Base-by-base conservation (phyloP, 1,140 invertebrate species). In the Drosophila subpulchrella region DNA sequence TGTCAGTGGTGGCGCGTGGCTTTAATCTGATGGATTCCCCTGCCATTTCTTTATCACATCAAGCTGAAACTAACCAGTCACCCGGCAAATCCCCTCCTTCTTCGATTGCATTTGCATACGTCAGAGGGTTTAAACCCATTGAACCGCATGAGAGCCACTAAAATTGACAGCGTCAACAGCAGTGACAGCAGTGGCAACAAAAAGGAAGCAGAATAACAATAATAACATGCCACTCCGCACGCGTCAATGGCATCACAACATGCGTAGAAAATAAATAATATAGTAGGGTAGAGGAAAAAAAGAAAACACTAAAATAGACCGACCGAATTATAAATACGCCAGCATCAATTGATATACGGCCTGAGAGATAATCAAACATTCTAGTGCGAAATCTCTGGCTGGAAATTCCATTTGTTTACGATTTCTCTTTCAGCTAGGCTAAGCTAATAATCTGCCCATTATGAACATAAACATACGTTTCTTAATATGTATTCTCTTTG, bases 111-210 rank as follows among this genome's bases (percentile, higher is more conserved):
- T 79, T 70, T 65, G 51, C 55, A 78, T 54, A 66, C 66, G 78
- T 73, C 78, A 82, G 65, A 72, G 41, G 46, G 61, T 34, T 78
- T 46, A 67, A 75, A 88, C 71, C 50, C 83, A 88, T 76, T 86
- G 78, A 78, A 86, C 83, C 78, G 79, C 75, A 82, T 88, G 42
- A 79, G 55, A 65, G 53, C 67, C 70, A 76, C 65, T 81, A 75
- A 81, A 72, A 81, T 57, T 78, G 75, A 86, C 82, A 85, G 62
- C 62, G 46, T 70, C 74, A 74, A 78, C 57, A 67, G 12, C 65
- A 66, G 56, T 11, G n/a, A 42, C 38, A 74, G 30, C 20, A 46
- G 48, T 20, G 20, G 20, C 47, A 59, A 51, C 17, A 65, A 44
- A 50, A 54, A 32, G 60, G 38, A 48, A 55, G 36, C 34, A 32